Evolutionary conservation across 2,797 vertebrate genomes (phyloP), one percentile per base, ranked within the genome.

Genomic region (Hozukius guyotensis): DNA sequence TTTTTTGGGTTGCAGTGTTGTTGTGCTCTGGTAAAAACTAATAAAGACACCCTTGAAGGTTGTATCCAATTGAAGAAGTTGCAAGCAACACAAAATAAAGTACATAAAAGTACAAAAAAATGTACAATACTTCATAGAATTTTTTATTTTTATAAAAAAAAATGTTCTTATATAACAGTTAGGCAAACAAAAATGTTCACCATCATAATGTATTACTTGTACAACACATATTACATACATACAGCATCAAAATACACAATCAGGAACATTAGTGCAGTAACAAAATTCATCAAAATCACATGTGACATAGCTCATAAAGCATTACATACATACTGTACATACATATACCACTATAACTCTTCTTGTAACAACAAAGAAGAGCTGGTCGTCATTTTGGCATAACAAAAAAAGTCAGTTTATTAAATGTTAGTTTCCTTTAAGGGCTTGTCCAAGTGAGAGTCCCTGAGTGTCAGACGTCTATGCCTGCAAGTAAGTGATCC

Each of bases 161-260:
- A 67, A 46, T 16, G 25, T 63, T 11, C 24, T 69, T 34, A 67
- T 61, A 60, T 70, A 60, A 81, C 60, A 80, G 38, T 64, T 64
- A 16, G 62, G 63, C 27, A 69, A 49, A 49, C 65, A 46, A 77
- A 81, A 69, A 80, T 1, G 3, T 63, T 49, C 16, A 49, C 13
- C 49, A 18, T 62, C 16, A 73, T 38, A 65, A 57, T 27, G 12
- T 18, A 16, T 20, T 74, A 68, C 14, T 55, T 59, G 75, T 68
- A 87, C 5, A 85, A 86, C 76, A 87, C 22, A 90, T 34, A 77
- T 81, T 65, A 84, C 24, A 78, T 66, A 76, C 49, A 82, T 76
- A 82, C 34, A 72, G 36, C 78, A 75, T 83, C 42, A 89, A 85
- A 89, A 85, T 49, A 78, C 64, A 89, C 14, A 79, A 34, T 81